Evolutionary conservation across 2,888 invertebrate species (phyloP).

Genomic region (Caenorhabditis sinica): DNA sequence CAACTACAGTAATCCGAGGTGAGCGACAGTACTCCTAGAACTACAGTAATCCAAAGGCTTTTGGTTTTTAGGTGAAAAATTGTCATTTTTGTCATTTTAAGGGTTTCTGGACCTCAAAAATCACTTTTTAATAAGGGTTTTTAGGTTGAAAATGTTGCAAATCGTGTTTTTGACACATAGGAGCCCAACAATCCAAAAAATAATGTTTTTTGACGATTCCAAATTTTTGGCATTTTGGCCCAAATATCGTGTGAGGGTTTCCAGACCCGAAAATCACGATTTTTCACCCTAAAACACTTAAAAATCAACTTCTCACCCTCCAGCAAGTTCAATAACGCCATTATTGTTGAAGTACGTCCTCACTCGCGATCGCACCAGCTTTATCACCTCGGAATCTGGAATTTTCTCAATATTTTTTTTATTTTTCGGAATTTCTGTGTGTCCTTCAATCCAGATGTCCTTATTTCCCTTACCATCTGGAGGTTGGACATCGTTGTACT

Average conservation of each 20-base stretch:
- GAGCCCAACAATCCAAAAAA: too few relatives aligned
- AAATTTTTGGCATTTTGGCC: too few relatives aligned
- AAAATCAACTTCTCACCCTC: constrained; percentile 40
- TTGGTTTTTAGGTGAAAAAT: not conserved
- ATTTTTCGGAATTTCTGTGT: not conserved
- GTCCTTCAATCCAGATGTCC: too few relatives aligned
- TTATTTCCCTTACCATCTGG: constrained; percentile 47
- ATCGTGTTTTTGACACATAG: too few relatives aligned
- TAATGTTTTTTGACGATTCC: too few relatives aligned
- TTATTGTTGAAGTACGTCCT: constrained; percentile 70
- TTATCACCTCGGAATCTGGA: constrained; percentile 63
- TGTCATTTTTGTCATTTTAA: not conserved
- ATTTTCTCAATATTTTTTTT: not conserved
- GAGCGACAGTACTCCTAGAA: too few relatives aligned
- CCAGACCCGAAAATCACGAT: not conserved
- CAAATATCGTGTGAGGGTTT: too few relatives aligned
- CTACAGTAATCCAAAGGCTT: too few relatives aligned
- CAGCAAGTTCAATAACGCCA: constrained; percentile 69
- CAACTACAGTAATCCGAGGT: too few relatives aligned
- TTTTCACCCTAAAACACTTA: not conserved
- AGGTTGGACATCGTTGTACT: constrained; percentile 19
- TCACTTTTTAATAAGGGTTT: too few relatives aligned
- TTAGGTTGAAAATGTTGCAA: too few relatives aligned
- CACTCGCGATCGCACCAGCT: constrained; percentile 60
- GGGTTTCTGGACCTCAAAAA: too few relatives aligned